phyloP scores from a whole-genome alignment of 2,113 vertebrate species.

The Theristicus caerulescens region DNA sequence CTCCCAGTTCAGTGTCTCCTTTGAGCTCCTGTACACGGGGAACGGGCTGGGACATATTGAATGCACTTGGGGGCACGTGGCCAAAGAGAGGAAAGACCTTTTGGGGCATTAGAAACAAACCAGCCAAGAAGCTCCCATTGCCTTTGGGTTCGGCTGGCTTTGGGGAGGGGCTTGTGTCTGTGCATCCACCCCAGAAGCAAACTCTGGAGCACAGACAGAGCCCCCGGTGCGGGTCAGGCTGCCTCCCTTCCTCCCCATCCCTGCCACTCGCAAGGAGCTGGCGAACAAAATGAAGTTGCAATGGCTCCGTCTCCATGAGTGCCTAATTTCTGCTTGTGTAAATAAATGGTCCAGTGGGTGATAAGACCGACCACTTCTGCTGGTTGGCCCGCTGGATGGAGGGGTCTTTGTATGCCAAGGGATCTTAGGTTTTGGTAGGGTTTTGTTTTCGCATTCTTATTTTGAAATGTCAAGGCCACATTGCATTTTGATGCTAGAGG shows the following conservation, averaged over 20 bases:
- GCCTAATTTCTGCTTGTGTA: background rate
- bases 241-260: background rate
- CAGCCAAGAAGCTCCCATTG: background rate
- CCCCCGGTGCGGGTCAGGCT: background rate
- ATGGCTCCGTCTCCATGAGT: accelerated
- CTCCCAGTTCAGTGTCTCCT: background rate
- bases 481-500: background rate
- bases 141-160: background rate
- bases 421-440: background rate
- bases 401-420: accelerated
- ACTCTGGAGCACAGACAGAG: background rate
- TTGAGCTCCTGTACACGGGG: background rate
- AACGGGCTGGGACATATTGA: background rate
- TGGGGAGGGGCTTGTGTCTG: background rate
- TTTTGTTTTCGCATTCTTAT: background rate
- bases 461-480: background rate
- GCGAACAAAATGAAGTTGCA: background rate
- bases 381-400: background rate
- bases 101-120: background rate
- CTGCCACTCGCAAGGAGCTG: background rate
- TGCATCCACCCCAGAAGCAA: background rate
- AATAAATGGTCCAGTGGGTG: background rate
- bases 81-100: background rate
- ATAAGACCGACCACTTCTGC: background rate
- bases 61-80: background rate